phyloP scores from a whole-genome alignment of 2,113 vertebrate genomes.

The Crotophaga sulcirostris region DNA sequence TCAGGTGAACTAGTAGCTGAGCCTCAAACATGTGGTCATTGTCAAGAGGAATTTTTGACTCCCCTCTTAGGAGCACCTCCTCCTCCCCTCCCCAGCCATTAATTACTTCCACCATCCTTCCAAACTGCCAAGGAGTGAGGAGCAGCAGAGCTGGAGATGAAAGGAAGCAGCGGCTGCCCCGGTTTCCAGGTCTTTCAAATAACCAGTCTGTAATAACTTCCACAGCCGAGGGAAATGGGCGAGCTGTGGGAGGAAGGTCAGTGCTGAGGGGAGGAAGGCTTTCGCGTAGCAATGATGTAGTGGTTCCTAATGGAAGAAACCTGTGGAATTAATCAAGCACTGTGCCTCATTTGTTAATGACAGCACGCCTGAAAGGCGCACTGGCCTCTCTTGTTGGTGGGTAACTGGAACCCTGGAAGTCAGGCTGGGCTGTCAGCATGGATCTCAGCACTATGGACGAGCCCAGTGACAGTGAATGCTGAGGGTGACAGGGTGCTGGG shows the following conservation, averaged over 20 bases:
- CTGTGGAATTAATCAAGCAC: constrained; percentile 68
- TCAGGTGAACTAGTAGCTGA: constrained; percentile 64
- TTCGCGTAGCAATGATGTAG: constrained; percentile 69
- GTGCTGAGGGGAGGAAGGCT: constrained; percentile 66
- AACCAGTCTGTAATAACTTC: constrained; percentile 71
- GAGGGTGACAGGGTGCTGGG: fast-evolving
- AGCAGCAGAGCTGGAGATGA: constrained; percentile 79
- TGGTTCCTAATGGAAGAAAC: constrained; percentile 73
- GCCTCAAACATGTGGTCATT: constrained; percentile 74
- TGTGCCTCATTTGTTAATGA: constrained; percentile 72
- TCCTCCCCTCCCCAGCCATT: constrained; percentile 57
- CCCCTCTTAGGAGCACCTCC: constrained; percentile 42
- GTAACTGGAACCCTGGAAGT: neutral
- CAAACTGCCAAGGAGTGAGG: constrained; percentile 75
- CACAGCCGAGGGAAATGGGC: constrained; percentile 65
- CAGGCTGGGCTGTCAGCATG: neutral
- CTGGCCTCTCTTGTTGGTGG: neutral
- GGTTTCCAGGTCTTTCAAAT: constrained; percentile 73
- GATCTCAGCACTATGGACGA: fast-evolving
- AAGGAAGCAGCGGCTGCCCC: constrained; percentile 62
- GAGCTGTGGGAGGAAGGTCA: constrained; percentile 72
- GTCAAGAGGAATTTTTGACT: constrained; percentile 82
- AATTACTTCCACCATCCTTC: constrained; percentile 75
- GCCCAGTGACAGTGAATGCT: neutral
- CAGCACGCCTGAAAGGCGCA: constrained; percentile 3